Percentiles rank a stretch among this genome's conserved stretches.
Evolutionary conservation across 2,888 invertebrate species (phyloP).

Genomic region (Rhodophaea formosa): DNA sequence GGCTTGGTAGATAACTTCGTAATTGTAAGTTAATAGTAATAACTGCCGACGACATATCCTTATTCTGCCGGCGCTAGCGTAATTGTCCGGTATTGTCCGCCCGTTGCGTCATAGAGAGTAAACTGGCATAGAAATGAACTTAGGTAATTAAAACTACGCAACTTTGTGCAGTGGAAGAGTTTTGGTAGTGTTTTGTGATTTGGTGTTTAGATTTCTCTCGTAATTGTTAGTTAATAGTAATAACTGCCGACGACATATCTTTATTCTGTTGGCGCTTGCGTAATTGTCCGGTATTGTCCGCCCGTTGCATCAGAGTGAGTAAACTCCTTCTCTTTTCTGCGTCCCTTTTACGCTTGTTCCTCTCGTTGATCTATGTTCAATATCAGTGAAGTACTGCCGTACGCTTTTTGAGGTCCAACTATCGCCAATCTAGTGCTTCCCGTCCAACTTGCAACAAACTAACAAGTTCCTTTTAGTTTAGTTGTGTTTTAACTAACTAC

Average conservation of each 20-base stretch:
- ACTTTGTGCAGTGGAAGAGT: slow-evolving; percentile 26
- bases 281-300: slow-evolving; percentile 44
- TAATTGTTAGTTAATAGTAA: slow-evolving; percentile 37
- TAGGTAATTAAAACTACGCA: too few species aligned
- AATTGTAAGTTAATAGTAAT: slow-evolving; percentile 36
- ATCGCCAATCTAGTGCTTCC: slow-evolving; percentile 68
- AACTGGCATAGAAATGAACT: slow-evolving; percentile 24
- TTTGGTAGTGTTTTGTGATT: too few species aligned
- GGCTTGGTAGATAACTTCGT: too few species aligned
- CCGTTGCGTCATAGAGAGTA: slow-evolving; percentile 33
- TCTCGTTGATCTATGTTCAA: slow-evolving; percentile 23
- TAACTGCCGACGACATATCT: slow-evolving; percentile 50
- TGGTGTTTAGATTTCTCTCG: slow-evolving; percentile 18
- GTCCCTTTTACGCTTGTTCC: background rate
- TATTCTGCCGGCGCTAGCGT: slow-evolving; percentile 54
- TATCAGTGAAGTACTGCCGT: slow-evolving; percentile 29
- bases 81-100: slow-evolving; percentile 43
- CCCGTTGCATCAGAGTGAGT: slow-evolving; percentile 33
- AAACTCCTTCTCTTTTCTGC: slow-evolving; percentile 2
- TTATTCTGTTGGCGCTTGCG: slow-evolving; percentile 55
- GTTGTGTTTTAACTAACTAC: too few species aligned
- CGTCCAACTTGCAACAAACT: slow-evolving; percentile 37
- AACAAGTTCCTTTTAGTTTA: too few species aligned
- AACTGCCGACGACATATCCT: slow-evolving; percentile 52
- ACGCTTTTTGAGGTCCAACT: slow-evolving; percentile 56